These are phyloP conservation scores for Anomalospiza imberbis DNA, from an alignment of 2,797 vertebrate species.

Conservation along the genomic window DNA sequence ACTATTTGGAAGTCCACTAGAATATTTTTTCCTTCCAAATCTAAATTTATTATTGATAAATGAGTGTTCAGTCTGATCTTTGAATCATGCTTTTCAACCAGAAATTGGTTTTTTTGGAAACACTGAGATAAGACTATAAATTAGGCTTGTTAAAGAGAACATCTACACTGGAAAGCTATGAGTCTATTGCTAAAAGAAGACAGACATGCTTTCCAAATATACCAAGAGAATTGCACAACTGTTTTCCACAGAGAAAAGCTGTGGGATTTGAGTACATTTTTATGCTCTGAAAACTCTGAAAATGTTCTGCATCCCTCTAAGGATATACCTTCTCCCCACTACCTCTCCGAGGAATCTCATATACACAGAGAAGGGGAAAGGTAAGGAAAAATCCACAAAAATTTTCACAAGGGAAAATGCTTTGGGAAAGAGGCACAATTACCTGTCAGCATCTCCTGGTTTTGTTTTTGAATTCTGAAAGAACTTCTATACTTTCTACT, in stretches of 20 bases:
- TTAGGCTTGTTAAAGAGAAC: background rate
- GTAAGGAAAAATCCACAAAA: conserved; percentile 9
- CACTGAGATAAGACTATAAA: conserved; percentile 1
- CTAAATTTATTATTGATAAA: conserved; percentile 19
- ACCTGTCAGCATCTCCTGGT: background rate
- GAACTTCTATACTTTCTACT: background rate
- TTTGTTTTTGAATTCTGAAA: background rate
- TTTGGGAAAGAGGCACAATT: background rate
- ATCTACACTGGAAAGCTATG: background rate
- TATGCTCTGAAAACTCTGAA: conserved; percentile 52
- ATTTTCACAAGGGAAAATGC: background rate
- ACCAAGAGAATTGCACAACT: conserved; percentile 20
- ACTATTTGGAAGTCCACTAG: background rate
- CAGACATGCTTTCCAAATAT: background rate
- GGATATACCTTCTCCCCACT: background rate
- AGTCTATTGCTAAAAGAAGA: conserved; percentile 7
- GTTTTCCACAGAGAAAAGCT: background rate
- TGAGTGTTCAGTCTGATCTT: background rate
- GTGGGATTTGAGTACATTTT: conserved; percentile 7
- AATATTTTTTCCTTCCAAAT: background rate
- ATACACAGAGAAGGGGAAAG: background rate
- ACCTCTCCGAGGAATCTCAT: background rate
- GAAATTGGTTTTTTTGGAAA: conserved; percentile 4
- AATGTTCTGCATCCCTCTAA: background rate
- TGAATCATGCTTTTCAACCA: background rate